phyloP scores from a whole-genome alignment of 2,888 invertebrate species.

The Cynaeus angustus region DNA sequence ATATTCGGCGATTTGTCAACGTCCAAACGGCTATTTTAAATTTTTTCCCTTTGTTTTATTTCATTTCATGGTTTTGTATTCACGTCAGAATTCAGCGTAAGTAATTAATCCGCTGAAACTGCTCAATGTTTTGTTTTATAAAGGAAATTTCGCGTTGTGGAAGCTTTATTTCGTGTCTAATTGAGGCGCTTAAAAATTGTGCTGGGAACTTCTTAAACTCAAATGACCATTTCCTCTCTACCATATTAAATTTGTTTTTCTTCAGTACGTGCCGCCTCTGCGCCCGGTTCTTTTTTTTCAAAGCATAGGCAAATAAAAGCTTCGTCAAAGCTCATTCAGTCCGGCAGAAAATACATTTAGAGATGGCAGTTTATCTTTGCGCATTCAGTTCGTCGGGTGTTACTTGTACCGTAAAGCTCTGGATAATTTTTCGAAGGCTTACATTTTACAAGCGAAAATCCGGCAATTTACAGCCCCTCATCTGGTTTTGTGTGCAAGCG shows the following conservation, averaged over 20 bases:
- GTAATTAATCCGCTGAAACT: constrained; percentile 42
- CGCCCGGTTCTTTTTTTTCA: constrained; percentile 7
- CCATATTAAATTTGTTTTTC: background rate
- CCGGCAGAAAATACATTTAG: constrained; percentile 40
- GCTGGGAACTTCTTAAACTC: background rate
- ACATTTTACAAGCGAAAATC: constrained; percentile 63
- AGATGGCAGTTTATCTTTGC: constrained; percentile 46
- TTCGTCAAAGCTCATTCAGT: constrained; percentile 1
- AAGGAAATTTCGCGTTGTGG: constrained; percentile 20
- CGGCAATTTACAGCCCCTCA: constrained; percentile 59
- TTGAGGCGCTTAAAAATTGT: constrained; percentile 2
- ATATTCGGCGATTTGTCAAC: constrained; percentile 30
- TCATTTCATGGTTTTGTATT: constrained; percentile 40
- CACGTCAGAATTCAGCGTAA: constrained; percentile 39
- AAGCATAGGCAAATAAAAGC: constrained; percentile 22
- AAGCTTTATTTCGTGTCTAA: constrained; percentile 6
- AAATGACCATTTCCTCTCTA: background rate
- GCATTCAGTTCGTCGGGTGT: constrained; percentile 56
- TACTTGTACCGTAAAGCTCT: constrained; percentile 60
- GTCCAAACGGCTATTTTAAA: constrained; percentile 1
- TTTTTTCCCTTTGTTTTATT: constrained; percentile 35
- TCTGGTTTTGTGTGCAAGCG: constrained; percentile 29
- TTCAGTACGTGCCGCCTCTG: constrained; percentile 2
- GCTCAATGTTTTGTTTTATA: constrained; percentile 33
- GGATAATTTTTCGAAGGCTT: constrained; percentile 64